Percentiles rank a stretch among this genome's conserved stretches.
phyloP scores from a whole-genome alignment of 2,797 vertebrate genomes.

The Lithobates pipiens region DNA sequence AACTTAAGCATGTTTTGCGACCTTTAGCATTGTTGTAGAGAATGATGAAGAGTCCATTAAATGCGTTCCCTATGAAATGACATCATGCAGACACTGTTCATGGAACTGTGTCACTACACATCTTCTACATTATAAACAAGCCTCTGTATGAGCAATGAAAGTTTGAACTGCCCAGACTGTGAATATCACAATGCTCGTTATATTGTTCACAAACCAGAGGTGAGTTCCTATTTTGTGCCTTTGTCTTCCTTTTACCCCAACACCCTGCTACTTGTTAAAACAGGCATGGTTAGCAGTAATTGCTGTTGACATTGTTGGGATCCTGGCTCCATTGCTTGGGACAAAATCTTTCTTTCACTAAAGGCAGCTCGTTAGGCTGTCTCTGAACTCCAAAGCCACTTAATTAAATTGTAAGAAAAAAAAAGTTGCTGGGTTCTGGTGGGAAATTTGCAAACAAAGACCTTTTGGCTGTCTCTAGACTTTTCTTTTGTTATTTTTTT shows the following conservation, averaged over 20 bases:
- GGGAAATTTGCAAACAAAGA: conserved; percentile 99
- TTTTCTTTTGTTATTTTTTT: conserved; percentile 63
- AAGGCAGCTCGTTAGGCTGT: conserved; percentile 89
- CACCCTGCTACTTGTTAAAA: conserved; percentile 71
- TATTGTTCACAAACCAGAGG: conserved; percentile 60
- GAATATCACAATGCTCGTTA: conserved; percentile 32
- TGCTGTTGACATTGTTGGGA: conserved; percentile 92
- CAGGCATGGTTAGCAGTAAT: conserved; percentile 83
- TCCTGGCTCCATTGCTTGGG: conserved; percentile 84
- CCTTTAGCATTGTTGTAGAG: not conserved
- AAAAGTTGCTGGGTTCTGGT: conserved; percentile 75
- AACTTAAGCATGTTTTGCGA: not conserved
- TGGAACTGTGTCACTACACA: conserved; percentile 1
- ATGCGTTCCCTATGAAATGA: conserved; percentile 17
- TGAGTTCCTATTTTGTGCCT: conserved; percentile 60
- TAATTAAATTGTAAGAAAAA: conserved; percentile 92
- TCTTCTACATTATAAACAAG: conserved; percentile 18
- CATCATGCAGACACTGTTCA: conserved; percentile 44
- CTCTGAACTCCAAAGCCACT: conserved; percentile 85
- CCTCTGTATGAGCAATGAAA: conserved; percentile 8
- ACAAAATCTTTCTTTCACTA: conserved; percentile 96
- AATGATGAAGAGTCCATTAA: conserved; percentile 9
- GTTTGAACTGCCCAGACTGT: conserved; percentile 37
- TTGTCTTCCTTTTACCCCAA: conserved; percentile 59
- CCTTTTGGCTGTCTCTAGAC: conserved; percentile 77